Percentiles rank a stretch among this genome's conserved stretches.
Conservation (phyloP, 2,888 invertebrate species). For the Athalia circularis region DNA sequence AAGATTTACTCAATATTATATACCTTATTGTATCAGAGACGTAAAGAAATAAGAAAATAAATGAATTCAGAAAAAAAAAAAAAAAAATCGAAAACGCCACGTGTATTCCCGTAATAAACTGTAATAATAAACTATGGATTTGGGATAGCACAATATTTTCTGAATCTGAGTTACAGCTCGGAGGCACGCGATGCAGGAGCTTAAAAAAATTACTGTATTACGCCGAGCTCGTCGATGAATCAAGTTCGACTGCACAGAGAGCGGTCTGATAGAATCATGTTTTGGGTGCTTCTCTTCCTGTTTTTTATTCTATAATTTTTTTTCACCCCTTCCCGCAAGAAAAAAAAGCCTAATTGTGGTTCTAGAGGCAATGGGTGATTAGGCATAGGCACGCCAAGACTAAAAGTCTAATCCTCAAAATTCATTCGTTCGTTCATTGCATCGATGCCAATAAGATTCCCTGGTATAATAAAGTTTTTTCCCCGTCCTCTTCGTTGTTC, state of each 20-base stretch:
- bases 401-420: too few species aligned
- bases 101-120: slow-evolving; percentile 58
- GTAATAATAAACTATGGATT: slow-evolving; percentile 57
- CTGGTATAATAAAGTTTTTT: too few species aligned
- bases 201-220: slow-evolving; percentile 48
- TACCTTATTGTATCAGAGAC: not conserved
- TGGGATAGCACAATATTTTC: slow-evolving; percentile 53
- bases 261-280: slow-evolving; percentile 21
- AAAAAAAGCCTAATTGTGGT: not conserved
- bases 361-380: not conserved
- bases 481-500: not conserved
- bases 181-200: slow-evolving; percentile 54
- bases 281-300: slow-evolving; percentile 11
- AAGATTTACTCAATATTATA: too few species aligned
- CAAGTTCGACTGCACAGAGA: slow-evolving; percentile 20
- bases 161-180: slow-evolving; percentile 55
- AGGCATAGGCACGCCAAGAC: not conserved
- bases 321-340: not conserved
- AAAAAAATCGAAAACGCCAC: slow-evolving; percentile 43
- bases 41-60: slow-evolving; percentile 39
- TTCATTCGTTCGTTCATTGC: too few species aligned
- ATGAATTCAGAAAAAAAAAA: slow-evolving; percentile 17
- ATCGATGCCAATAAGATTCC: too few species aligned
- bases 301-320: not conserved
- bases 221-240: slow-evolving; percentile 31